Evolutionary conservation across 35 echinoderm and acorn worm species (phyloP).

Genomic region (Lytechinus variegatus): DNA sequence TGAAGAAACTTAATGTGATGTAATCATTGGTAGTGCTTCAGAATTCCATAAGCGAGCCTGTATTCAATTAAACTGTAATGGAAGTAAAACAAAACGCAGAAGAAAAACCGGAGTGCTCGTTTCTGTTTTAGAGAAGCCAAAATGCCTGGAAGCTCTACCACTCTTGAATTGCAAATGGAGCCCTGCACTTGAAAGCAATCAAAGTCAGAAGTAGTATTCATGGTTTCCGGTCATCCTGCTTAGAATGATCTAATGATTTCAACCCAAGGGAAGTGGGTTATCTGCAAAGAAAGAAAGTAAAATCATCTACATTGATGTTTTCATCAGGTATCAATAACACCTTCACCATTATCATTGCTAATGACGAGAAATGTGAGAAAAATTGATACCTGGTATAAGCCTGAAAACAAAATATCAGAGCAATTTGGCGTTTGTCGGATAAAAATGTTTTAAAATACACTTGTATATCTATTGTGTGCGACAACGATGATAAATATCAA

Average conservation of each 20-base stretch:
- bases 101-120: background rate
- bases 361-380: too few relatives aligned
- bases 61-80: background rate
- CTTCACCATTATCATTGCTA: background rate
- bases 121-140: background rate
- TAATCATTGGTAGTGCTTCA: too few relatives aligned
- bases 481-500: too few relatives aligned
- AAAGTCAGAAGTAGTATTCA: too few relatives aligned
- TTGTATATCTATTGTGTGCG: too few relatives aligned
- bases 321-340: background rate
- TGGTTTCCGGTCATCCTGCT: background rate
- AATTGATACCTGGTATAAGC: too few relatives aligned
- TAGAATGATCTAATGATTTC: background rate
- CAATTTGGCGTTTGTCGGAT: too few relatives aligned
- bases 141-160: background rate
- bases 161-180: background rate
- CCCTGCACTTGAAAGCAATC: background rate
- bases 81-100: background rate
- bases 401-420: too few relatives aligned
- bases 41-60: too few relatives aligned
- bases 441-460: too few relatives aligned
- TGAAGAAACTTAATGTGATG: too few relatives aligned
- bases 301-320: background rate
- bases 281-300: background rate
- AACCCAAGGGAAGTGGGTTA: background rate